phyloP scores from a whole-genome alignment of 2,888 invertebrate genomes.

The Caenorhabditis imperialis region DNA sequence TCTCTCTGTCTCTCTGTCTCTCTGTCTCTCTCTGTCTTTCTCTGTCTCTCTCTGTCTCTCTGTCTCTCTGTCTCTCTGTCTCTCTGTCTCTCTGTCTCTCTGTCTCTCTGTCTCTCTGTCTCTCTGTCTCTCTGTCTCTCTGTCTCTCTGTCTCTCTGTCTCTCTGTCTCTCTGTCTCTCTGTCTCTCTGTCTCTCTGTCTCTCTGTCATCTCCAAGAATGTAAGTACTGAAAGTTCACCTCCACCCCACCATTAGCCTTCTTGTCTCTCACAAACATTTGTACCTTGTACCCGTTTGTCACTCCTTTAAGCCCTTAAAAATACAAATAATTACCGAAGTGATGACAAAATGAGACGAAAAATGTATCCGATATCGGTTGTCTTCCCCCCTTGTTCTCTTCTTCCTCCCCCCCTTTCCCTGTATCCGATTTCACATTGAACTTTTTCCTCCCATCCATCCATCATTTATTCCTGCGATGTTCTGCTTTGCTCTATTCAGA shows the following conservation, averaged over 20 bases:
- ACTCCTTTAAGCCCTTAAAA: too few relatives aligned
- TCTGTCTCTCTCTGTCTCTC: slow-evolving; percentile 6
- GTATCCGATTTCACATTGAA: too few relatives aligned
- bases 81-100: slow-evolving; percentile 8
- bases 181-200: background rate
- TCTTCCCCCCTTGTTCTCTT: background rate
- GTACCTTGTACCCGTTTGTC: too few relatives aligned
- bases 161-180: slow-evolving; percentile 7
- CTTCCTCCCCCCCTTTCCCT: too few relatives aligned
- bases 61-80: background rate
- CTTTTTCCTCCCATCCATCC: too few relatives aligned
- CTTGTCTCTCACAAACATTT: too few relatives aligned
- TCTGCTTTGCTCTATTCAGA: too few relatives aligned
- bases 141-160: slow-evolving; percentile 8
- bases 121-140: background rate
- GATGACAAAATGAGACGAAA: slow-evolving; percentile 3
- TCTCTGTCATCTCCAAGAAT: too few relatives aligned
- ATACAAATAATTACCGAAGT: background rate
- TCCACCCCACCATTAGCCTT: too few relatives aligned
- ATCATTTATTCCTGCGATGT: too few relatives aligned
- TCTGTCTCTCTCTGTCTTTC: background rate
- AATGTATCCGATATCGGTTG: slow-evolving; percentile 10
- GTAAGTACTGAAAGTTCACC: too few relatives aligned
- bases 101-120: slow-evolving; percentile 9
- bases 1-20: slow-evolving; percentile 7